Base-by-base conservation (phyloP, 1,140 invertebrate genomes). In the Halictus rubicundus region DNA sequence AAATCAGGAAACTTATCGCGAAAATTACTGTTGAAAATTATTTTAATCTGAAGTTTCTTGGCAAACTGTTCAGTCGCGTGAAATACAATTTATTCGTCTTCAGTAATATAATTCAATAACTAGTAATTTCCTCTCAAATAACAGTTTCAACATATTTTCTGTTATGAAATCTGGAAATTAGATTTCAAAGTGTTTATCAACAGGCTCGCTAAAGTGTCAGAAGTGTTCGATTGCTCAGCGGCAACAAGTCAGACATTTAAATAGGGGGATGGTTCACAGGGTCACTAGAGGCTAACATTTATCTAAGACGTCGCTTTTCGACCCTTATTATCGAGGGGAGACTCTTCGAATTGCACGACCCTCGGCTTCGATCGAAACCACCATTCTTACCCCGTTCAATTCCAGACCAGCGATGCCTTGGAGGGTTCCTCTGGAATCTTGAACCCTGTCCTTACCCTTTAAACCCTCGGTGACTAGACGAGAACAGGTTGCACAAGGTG, bases 221-320 rank as follows among this genome's bases (percentile, higher is more conserved):
- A 59, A 23, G 9, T n/a, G 10, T n/a, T 59, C 57, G 23, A 61
- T 61, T 61, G 2, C 14, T 21, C 12, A 27, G 19, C 46, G 60
- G 74, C 74, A 77, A 77, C 74, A 77, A 65, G 65, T 60, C 25
- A 25, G 42, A 46, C 68, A 77, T 14, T 8, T 3, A 37, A 23
- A 23, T 12, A 37, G 73, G 66, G 66, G 39, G 42, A 68, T 37
- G 37, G 59, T 68, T 27, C 27, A 60, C 37, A 23, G 39, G 52
- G 65, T 77, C 74, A 46, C 32, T 14, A 12, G 27, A 52, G 32
- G 52, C 16, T n/a, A 46, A 14, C 12, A 54, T 68, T 32, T 60
- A 68, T 60, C 21, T 49, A 27, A 46, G 23, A 49, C 46, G 39
- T 10, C 65, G 57, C 68, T 77, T 77, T 77, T 69, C 68, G 74